Evolutionary conservation across 2,888 invertebrate species (phyloP), one percentile per base, ranked within the genome.

Genomic region (Piscicola geometra): DNA sequence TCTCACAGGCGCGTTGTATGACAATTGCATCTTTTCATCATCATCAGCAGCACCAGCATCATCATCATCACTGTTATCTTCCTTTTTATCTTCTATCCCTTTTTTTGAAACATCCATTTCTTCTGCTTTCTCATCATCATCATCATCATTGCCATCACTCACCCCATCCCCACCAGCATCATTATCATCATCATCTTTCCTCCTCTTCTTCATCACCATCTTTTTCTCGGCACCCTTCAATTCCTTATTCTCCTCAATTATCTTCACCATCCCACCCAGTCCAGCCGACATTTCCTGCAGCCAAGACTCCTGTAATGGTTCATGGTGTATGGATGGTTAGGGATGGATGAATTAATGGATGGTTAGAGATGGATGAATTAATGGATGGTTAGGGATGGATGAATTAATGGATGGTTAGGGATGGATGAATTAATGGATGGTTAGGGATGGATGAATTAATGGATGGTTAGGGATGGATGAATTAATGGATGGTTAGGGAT

Each of bases 241-340:
- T 30, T 3, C 5, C 21, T 67, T 35, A 32, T 67, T 35, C 30
- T 67, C n/a, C 9, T 15, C 21, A 21, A 32, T 67, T 12, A 32
- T 35, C 67, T 32, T 32, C 67, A 67, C 35, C 33, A 67, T 30
- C 21, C 67, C 67, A n/a, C 33, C 67, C 3, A 67, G 28, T 5
- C 67, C 67, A 3, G 12, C n/a, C 15, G 73, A 73, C 73, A 73
- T 73, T 36, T 73, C 73, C 0, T 73, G 18, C 64, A 73, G 36
- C 73, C 73, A 73, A 9, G 73, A 50, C 52, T 73, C 64, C 73
- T 73, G 35, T n/a, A 41, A 41, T 5, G 41, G 41, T 5, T 41
- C 9, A 41, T 41, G 41, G n/a, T n/a, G n/a, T n/a, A n/a, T n/a
- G n/a, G n/a, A n/a, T n/a, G n/a, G n/a, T n/a, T n/a, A n/a, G n/a